Evolutionary conservation across 1,140 invertebrate species (phyloP).

Genomic region (Tribolium madens): DNA sequence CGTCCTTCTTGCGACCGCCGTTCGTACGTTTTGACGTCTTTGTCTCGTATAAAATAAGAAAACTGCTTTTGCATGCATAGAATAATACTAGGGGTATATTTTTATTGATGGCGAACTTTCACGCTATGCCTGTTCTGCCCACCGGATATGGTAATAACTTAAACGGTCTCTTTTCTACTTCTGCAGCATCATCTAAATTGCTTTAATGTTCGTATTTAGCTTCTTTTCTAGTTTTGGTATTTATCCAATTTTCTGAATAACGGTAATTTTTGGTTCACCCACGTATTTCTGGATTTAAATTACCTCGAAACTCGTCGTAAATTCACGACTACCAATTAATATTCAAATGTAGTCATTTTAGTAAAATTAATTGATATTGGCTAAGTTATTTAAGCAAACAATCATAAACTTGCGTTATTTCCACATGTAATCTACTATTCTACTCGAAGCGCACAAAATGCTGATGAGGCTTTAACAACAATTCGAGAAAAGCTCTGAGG

Average conservation of each 20-base stretch:
- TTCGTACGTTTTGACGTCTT: constrained; percentile 41
- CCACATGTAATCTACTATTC: neutral
- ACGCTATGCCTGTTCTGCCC: constrained; percentile 46
- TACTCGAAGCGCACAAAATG: neutral
- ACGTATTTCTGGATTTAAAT: constrained; percentile 39
- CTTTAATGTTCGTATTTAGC: constrained; percentile 41
- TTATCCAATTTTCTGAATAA: constrained; percentile 38
- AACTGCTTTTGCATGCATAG: constrained; percentile 49
- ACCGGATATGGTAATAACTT: constrained; percentile 43
- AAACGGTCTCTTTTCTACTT: constrained; percentile 43
- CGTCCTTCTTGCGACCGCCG: constrained; percentile 33
- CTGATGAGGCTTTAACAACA: neutral
- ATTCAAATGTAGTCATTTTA: constrained; percentile 44
- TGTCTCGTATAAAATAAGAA: constrained; percentile 47
- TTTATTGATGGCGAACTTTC: constrained; percentile 50
- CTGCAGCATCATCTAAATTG: constrained; percentile 44
- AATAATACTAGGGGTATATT: constrained; percentile 46
- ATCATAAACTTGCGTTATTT: constrained; percentile 6
- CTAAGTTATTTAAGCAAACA: constrained; percentile 30
- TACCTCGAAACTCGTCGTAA: constrained; percentile 13
- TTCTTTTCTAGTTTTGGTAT: neutral
- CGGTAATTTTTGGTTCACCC: constrained; percentile 29
- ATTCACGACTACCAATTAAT: constrained; percentile 42
- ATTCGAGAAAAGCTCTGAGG: neutral
- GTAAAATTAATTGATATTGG: constrained; percentile 39